A percentile compares a stretch with the other conserved stretches of the same genome.
These are phyloP conservation scores for Minunthozetes semirufus DNA, from an alignment of 2,888 invertebrate species.

Conservation along the genomic window DNA sequence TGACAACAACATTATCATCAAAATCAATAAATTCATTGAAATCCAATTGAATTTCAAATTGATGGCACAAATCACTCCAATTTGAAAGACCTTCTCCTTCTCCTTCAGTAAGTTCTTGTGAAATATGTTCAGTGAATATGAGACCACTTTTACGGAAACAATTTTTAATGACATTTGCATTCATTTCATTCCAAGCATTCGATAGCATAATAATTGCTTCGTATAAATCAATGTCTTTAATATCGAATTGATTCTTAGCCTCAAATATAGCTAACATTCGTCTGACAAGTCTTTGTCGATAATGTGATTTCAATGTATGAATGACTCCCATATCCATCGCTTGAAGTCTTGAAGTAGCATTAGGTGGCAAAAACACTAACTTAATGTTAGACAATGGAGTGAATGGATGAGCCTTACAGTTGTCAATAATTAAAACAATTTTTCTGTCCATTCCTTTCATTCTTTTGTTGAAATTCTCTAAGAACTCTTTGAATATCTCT, in stretches of 20 bases:
- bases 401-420: neutral
- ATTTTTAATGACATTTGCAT: neutral
- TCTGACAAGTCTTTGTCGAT: neutral
- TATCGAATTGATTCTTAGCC: neutral
- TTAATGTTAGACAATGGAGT: neutral
- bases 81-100: too few species aligned
- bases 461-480: neutral
- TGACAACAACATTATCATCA: too few species aligned
- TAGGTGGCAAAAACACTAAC: conserved; percentile 24
- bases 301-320: neutral
- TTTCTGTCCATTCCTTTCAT: neutral
- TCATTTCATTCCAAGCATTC: conserved; percentile 1
- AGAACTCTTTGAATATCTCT: neutral
- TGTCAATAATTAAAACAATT: neutral
- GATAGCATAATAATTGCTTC: neutral
- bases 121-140: too few species aligned
- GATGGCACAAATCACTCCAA: too few species aligned
- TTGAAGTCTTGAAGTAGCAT: conserved; percentile 9
- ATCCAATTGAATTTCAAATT: too few species aligned
- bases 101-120: too few species aligned
- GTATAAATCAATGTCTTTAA: neutral
- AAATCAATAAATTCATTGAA: too few species aligned
- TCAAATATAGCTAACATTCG: conserved; percentile 3
- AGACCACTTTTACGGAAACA: neutral
- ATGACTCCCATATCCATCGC: conserved; percentile 24